Conservation (phyloP, 2,888 invertebrate species). For the Drosophila borealis region DNA sequence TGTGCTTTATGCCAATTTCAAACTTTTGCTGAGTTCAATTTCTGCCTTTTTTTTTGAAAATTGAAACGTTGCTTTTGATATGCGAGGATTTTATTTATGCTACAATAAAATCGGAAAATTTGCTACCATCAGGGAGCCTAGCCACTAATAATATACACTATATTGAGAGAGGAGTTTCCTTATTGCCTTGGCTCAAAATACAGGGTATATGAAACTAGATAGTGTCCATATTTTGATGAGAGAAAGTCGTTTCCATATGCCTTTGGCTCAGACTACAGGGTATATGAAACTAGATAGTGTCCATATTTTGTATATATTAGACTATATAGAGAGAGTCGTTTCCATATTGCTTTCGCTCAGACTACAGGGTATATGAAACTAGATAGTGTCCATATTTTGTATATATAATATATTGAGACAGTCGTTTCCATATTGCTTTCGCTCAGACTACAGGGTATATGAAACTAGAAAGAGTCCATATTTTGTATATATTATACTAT, state of each 20-base stretch:
- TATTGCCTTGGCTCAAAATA: too few relatives aligned
- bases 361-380: conserved; percentile 5
- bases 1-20: conserved; percentile 23
- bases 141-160: background rate
- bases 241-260: background rate
- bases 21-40: conserved; percentile 26
- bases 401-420: too few relatives aligned
- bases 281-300: background rate
- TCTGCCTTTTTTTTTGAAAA: conserved; percentile 41
- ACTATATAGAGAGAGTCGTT: too few relatives aligned
- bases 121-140: background rate
- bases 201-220: too few relatives aligned
- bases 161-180: too few relatives aligned
- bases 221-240: too few relatives aligned
- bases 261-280: background rate
- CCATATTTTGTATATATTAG: background rate
- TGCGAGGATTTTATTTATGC: conserved; percentile 10
- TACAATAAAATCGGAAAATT: conserved; percentile 7
- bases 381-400: background rate
- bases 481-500: too few relatives aligned
- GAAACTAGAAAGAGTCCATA: background rate
- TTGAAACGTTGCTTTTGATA: conserved; percentile 50
- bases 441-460: background rate
- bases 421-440: too few relatives aligned
- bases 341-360: too few relatives aligned